Conservation (phyloP, 2,888 invertebrate species). For the Neria commutata region DNA sequence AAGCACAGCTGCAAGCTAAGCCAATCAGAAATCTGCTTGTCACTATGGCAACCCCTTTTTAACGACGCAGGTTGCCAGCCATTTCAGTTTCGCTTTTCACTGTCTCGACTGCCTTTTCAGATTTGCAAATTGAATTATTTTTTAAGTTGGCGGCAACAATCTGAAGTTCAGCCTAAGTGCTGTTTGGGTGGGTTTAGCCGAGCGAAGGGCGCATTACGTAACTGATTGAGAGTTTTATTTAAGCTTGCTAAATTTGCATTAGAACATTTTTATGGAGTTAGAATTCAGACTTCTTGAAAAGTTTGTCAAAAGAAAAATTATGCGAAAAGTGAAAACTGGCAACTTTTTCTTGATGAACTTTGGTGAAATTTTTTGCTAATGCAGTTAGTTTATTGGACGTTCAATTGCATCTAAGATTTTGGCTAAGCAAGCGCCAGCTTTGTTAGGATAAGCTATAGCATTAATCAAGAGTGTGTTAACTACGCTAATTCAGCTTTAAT, state of each 20-base stretch:
- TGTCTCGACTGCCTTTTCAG: background rate
- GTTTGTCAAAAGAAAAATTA: no score
- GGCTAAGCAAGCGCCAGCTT: no score
- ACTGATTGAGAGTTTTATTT: conserved; percentile 21
- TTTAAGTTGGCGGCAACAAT: conserved; percentile 17
- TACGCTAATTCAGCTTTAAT: no score
- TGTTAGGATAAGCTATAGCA: no score
- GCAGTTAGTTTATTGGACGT: no score
- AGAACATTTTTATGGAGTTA: no score
- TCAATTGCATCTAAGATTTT: no score
- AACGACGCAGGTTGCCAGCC: background rate
- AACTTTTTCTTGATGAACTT: no score
- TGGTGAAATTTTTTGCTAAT: no score
- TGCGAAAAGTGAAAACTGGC: no score
- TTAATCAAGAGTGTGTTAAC: no score
- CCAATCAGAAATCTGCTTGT: background rate
- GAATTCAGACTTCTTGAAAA: no score
- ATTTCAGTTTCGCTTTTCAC: background rate
- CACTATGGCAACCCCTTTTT: conserved; percentile 1
- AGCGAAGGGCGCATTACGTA: background rate
- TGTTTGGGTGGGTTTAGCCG: background rate
- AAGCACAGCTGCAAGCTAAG: background rate
- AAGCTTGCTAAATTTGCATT: conserved; percentile 15
- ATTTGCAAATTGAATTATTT: conserved; percentile 29
- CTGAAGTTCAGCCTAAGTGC: background rate